These are phyloP conservation scores for Bettongia penicillata DNA, from an alignment of 2,113 vertebrate species.

Conservation along the genomic window DNA sequence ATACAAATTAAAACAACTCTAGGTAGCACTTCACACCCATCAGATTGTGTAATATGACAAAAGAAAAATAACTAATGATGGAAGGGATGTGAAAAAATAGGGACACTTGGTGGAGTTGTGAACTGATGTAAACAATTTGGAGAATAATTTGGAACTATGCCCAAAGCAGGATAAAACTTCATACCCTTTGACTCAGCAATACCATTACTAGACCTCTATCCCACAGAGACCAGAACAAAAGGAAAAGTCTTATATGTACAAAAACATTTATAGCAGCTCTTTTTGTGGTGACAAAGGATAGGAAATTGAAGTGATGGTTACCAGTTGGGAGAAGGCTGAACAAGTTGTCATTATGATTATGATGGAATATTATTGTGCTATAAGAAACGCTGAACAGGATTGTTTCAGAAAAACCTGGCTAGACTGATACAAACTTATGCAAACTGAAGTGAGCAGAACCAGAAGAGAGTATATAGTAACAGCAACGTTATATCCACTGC, in stretches of 20 bases:
- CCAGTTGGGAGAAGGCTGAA: not conserved
- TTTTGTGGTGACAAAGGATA: not conserved
- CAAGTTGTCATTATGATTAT: not conserved
- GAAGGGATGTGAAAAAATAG: too few relatives aligned
- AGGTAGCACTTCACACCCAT: too few relatives aligned
- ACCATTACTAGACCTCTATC: not conserved
- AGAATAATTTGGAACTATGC: not conserved
- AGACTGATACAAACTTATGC: not conserved
- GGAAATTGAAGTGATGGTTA: not conserved
- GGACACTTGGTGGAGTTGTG: too few relatives aligned
- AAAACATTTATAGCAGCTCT: not conserved
- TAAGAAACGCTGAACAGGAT: not conserved
- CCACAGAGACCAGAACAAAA: not conserved
- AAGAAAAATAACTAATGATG: too few relatives aligned
- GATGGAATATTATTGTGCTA: not conserved
- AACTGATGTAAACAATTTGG: not conserved
- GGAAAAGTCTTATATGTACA: not conserved
- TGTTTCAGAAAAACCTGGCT: not conserved
- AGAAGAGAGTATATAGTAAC: too few relatives aligned
- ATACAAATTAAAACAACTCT: too few relatives aligned
- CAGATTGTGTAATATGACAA: not conserved
- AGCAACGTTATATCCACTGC: not conserved
- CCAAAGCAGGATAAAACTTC: not conserved
- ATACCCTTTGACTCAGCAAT: not conserved
- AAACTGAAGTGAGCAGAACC: not conserved